Base-by-base conservation (phyloP, 2,797 vertebrate genomes). In the Fratercula arctica region DNA sequence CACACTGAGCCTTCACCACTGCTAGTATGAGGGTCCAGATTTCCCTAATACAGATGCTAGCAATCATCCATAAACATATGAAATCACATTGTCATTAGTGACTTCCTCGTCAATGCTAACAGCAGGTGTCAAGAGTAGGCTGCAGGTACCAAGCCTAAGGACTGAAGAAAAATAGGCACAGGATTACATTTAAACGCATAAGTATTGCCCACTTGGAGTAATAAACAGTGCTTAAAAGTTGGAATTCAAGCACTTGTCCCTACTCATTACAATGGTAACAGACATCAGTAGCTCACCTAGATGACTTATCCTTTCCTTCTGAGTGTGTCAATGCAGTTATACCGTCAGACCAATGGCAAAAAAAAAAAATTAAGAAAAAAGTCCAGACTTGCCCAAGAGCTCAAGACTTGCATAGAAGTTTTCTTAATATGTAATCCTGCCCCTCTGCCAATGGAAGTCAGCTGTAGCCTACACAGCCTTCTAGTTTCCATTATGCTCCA, bases 311-410 rank as follows among this genome's bases (percentile, higher is more conserved):
- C 46, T 66, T 67, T 73, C 77, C 83, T 84, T 66, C 31, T 43
- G 19, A 78, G 37, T 9, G 18, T 76, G 70, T 59, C 61, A 74
- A 31, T 13, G 37, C 64, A 68, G 51, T 67, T 31, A 33, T 54
- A 90, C 13, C 13, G 2, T 15, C 35, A 81, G 45, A 90, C 31
- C 45, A 72, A 85, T 75, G 51, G 61, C 41, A 89, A 81, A 10
- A 82, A 11, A 7, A 57, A 33, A 21, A 39, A 41, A 25, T 91
- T 60, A 16, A 86, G 46, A 43, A 91, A 66, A 48, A 77, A 28
- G 87, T 79, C 77, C 67, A 82, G 73, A 79, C 91, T 88, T 93
- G 91, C 50, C 76, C 63, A 45, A 92, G 90, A 66, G 66, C 50
- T 81, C 57, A 54, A 78, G 63, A 69, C 50, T 81, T 60, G 54